phyloP scores from a whole-genome alignment of 2,113 vertebrate genomes.

The Origma solitaria region DNA sequence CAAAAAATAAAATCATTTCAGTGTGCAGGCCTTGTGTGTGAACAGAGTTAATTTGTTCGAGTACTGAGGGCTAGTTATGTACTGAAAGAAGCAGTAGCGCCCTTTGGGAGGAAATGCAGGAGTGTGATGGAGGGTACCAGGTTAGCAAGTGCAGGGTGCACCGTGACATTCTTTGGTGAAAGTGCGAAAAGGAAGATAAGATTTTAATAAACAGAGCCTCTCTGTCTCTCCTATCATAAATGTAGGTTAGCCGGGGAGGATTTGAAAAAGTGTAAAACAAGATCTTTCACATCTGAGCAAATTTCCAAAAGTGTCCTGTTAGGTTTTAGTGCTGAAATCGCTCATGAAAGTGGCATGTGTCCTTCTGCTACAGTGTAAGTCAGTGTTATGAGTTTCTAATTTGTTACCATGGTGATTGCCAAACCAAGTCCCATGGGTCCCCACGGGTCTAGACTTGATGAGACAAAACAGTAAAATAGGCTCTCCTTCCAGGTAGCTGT shows the following conservation, averaged over 20 bases:
- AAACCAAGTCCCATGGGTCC: not conserved
- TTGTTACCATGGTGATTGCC: not conserved
- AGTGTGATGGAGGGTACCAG: not conserved
- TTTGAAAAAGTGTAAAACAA: not conserved
- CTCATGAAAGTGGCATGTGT: not conserved
- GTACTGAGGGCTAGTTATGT: not conserved
- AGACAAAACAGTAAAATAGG: not conserved
- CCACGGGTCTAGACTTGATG: accelerated
- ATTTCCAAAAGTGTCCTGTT: not conserved
- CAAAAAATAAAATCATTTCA: not conserved
- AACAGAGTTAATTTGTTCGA: not conserved
- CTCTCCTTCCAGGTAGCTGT: not conserved
- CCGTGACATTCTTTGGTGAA: not conserved
- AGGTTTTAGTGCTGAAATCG: not conserved
- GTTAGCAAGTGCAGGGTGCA: not conserved
- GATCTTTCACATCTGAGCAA: not conserved
- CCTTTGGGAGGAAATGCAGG: not conserved
- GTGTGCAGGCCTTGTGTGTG: not conserved
- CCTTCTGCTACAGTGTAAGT: not conserved
- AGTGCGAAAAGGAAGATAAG: not conserved
- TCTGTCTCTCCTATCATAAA: not conserved
- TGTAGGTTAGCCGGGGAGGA: not conserved
- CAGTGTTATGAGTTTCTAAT: not conserved
- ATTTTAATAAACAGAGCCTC: not conserved
- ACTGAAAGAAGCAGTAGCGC: not conserved